Evolutionary conservation across 2,888 invertebrate genomes (phyloP), one percentile per base, ranked within the genome.

Genomic region (Lasioglossum oenotherae): DNA sequence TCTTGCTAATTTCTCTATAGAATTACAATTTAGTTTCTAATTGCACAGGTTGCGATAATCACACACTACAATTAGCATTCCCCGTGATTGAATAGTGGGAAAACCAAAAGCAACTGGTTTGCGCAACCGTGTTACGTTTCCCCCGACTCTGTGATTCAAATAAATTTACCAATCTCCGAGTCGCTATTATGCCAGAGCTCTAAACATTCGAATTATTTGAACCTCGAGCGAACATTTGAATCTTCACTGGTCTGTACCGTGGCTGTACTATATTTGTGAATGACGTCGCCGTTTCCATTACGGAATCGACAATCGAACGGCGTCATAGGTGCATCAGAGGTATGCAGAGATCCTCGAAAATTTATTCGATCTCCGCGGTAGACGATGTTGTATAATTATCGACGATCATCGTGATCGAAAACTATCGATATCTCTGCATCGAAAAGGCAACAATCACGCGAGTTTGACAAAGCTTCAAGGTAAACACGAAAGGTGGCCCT

Each of bases 401-500:
- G n/a, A 57, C 12, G n/a, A 57, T 57, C 57, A n/a, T n/a, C 57
- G 57, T 4, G 57, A 57, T 57, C 57, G 57, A 12, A n/a, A n/a
- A n/a, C 57, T 4, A 57, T 4, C n/a, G 57, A 57, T 57, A n/a
- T 57, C n/a, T 12, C n/a, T n/a, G 57, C 57, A 57, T 57, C 27
- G 53, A 41, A 38, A 46, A n/a, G 60, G 46, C n/a, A 31, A 27
- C 53, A 72, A 79, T 76, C 67, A 85, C 85, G 85, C 85, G 78
- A 83, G 78, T 78, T 74, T 78, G 71, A 73, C n/a, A 38, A 72
- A 74, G 14, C 64, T 41, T 44, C 38, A 31, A 57, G 79, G 64
- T 79, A 84, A 79, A 78, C 49, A 60, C 38, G 57, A n/a, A 84
- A 84, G 79, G 71, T 60, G 46, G 82, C 71, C 57, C 31, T 71